Base-by-base conservation (phyloP, 2,113 vertebrate species). In the Enhydra lutris region DNA sequence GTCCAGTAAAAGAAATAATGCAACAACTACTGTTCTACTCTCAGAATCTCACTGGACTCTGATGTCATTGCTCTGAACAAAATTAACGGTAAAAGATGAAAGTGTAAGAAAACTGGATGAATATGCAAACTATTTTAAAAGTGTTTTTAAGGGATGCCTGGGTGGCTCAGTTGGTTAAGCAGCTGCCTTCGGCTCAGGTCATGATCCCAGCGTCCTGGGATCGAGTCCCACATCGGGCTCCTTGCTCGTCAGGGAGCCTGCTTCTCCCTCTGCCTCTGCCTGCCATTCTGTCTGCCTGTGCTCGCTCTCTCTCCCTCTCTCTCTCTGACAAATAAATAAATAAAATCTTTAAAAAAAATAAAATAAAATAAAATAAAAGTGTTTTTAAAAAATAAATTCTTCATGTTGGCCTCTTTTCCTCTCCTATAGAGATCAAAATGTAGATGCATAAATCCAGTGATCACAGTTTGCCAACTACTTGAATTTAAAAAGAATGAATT, bases 401-500 rank as follows among this genome's bases (percentile, higher is more conserved):
- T 87, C 1, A 0, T 76, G 5, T 42, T 96, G 69, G 63, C 52
- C 34, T 82, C 81, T 89, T 84, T 59, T 55, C 20, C 47, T 89
- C n/a, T 39, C 67, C 78, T 39, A 69, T 29, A 90, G 52, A 85
- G 63, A 84, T 6, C 34, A 1, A 86, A 92, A 79, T 20, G 7
- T 4, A 74, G 36, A 96, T 63, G 20, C 50, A 82, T 52, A 82
- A 89, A 94, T 63, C 45, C 78, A 24, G 18, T 87, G 11, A 87
- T n/a, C n/a, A 93, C 7, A 90, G 21, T n/a, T 93, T 88, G 78
- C 21, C 52, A 85, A 89, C 11, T 55, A 84, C 47, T 24, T 88
- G 85, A 15, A 84, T 91, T 89, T 92, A 12, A 95, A 97, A 97
- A 96, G 94, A 63, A 82, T 67, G 20, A 92, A 50, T 73, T 91